phyloP scores from a whole-genome alignment of 2,797 vertebrate species.

The Sebastes wilsoni region DNA sequence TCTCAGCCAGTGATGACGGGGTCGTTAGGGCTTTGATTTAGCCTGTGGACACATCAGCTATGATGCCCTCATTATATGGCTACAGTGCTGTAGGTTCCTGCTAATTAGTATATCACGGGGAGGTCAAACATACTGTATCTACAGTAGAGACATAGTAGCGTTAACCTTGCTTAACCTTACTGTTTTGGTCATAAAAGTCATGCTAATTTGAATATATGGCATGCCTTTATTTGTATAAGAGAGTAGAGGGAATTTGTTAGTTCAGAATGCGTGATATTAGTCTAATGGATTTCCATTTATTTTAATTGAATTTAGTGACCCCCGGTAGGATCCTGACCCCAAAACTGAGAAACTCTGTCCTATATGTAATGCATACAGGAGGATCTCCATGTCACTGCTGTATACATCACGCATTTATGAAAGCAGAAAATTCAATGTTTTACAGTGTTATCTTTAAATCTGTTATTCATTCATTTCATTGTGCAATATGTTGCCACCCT shows the following conservation, averaged over 20 bases:
- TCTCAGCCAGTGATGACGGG: background rate
- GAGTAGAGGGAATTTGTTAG: background rate
- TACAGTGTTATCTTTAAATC: background rate
- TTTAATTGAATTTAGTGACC: background rate
- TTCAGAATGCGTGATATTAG: background rate
- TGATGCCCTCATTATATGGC: conserved; percentile 11
- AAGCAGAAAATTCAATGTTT: conserved; percentile 1
- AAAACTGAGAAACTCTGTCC: background rate
- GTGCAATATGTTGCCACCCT: background rate
- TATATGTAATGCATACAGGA: background rate
- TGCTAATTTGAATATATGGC: background rate
- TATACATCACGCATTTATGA: background rate
- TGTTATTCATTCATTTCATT: conserved; percentile 25
- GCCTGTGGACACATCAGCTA: conserved; percentile 4
- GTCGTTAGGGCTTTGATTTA: conserved; percentile 12
- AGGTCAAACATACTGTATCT: conserved; percentile 7
- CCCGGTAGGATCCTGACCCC: background rate
- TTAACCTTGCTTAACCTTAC: background rate
- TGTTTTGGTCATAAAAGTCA: background rate
- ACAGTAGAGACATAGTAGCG: background rate
- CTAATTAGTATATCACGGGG: background rate
- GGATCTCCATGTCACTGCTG: background rate
- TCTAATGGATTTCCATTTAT: background rate
- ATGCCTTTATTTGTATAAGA: background rate
- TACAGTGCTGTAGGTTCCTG: background rate